These are phyloP conservation scores for Lepus europaeus DNA, from an alignment of 2,113 vertebrate genomes.

Conservation along the genomic window DNA sequence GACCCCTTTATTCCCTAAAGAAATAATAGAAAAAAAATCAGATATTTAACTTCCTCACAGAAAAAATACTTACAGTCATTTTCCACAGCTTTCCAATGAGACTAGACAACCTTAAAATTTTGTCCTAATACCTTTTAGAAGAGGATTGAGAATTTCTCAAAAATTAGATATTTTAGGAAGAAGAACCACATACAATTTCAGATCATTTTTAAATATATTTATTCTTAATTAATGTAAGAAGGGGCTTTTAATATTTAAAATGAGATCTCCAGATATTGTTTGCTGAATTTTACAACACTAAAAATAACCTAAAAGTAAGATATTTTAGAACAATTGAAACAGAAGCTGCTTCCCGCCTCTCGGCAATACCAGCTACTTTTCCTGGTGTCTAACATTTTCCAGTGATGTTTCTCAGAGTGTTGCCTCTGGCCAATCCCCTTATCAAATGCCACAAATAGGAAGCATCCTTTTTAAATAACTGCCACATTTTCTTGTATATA, in stretches of 20 bases:
- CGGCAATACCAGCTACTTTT: neutral
- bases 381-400: neutral
- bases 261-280: neutral
- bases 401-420: neutral
- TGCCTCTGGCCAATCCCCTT: neutral
- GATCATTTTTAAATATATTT: constrained; percentile 35
- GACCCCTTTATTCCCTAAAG: constrained; percentile 40
- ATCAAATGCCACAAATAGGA: too few species aligned
- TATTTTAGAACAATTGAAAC: neutral
- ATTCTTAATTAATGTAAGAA: neutral
- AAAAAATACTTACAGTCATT: constrained; percentile 52
- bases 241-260: constrained; percentile 48
- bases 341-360: neutral
- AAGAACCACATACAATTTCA: neutral
- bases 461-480: too few species aligned
- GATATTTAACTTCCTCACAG: constrained; percentile 57
- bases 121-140: neutral
- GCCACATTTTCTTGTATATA: constrained; percentile 18
- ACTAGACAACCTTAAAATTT: neutral
- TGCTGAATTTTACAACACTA: constrained; percentile 32
- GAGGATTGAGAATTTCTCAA: neutral
- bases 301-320: constrained; percentile 24
- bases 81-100: constrained; percentile 6
- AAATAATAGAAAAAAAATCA: neutral
- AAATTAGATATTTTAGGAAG: neutral